Evolutionary conservation across 2,113 vertebrate species (phyloP).

Genomic region (Pseudorasbora parva): DNA sequence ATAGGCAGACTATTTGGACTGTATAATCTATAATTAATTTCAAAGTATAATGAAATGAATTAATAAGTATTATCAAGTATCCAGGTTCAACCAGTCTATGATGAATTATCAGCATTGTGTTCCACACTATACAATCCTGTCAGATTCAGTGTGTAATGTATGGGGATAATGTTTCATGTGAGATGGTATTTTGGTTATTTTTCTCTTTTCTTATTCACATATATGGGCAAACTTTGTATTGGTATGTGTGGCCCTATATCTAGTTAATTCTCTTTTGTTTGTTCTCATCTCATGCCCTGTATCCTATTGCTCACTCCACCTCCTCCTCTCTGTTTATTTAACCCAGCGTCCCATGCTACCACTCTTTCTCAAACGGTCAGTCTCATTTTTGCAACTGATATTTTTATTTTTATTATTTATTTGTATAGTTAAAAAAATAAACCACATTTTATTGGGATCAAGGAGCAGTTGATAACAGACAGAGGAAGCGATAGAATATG

Average conservation of each 20-base stretch:
- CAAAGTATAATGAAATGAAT: not conserved
- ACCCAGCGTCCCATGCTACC: slow-evolving; percentile 53
- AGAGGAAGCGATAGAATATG: slow-evolving; percentile 19
- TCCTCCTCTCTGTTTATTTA: slow-evolving; percentile 21
- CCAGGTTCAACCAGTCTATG: not conserved
- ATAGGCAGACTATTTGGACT: not conserved
- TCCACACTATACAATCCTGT: not conserved
- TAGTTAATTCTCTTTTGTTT: slow-evolving; percentile 1
- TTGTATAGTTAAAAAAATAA: slow-evolving; percentile 70
- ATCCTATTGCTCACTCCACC: not conserved
- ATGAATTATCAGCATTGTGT: not conserved
- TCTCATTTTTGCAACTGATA: slow-evolving; percentile 55
- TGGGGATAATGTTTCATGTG: not conserved
- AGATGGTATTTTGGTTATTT: not conserved
- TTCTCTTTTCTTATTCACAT: not conserved
- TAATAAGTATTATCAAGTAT: not conserved
- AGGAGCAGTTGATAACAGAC: slow-evolving; percentile 21
- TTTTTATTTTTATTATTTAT: slow-evolving; percentile 66
- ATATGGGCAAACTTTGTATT: not conserved
- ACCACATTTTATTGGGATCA: slow-evolving; percentile 62
- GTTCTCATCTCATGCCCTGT: not conserved
- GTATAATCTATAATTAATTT: not conserved
- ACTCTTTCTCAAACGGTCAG: slow-evolving; percentile 60
- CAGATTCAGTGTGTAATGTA: not conserved
- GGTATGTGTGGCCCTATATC: not conserved